phyloP scores from a whole-genome alignment of 2,797 vertebrate genomes.

The Phyllotis vaccarum region DNA sequence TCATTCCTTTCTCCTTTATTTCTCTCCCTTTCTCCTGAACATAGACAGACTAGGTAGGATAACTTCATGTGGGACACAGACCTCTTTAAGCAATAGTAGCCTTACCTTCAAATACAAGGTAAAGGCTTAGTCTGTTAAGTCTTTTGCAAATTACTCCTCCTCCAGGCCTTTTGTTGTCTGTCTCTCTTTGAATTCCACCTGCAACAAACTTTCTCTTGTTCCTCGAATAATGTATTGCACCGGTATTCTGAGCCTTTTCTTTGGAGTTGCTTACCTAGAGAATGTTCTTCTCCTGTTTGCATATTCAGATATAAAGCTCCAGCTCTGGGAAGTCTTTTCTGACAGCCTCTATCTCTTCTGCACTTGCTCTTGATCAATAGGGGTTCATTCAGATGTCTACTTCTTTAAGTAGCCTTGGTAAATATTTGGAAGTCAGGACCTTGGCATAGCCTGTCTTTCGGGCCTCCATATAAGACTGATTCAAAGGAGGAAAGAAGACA shows the following conservation, averaged over 20 bases:
- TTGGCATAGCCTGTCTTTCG: neutral
- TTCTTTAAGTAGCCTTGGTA: neutral
- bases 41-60: neutral
- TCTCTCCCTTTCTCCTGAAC: neutral
- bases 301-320: neutral
- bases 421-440: neutral
- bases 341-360: neutral
- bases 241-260: neutral
- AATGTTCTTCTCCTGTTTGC: neutral
- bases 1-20: neutral
- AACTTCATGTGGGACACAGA: neutral
- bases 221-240: neutral
- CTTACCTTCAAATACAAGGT: neutral
- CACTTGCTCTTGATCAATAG: neutral
- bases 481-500: neutral
- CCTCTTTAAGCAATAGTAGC: neutral
- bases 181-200: neutral
- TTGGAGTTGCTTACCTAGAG: neutral
- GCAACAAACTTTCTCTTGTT: conserved; percentile 14
- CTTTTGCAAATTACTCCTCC: neutral
- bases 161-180: neutral
- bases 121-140: neutral
- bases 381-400: neutral
- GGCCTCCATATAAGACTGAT: too few species aligned
- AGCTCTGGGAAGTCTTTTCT: neutral